phyloP scores from a whole-genome alignment of 2,113 vertebrate species.

The Hippocampus barbouri region DNA sequence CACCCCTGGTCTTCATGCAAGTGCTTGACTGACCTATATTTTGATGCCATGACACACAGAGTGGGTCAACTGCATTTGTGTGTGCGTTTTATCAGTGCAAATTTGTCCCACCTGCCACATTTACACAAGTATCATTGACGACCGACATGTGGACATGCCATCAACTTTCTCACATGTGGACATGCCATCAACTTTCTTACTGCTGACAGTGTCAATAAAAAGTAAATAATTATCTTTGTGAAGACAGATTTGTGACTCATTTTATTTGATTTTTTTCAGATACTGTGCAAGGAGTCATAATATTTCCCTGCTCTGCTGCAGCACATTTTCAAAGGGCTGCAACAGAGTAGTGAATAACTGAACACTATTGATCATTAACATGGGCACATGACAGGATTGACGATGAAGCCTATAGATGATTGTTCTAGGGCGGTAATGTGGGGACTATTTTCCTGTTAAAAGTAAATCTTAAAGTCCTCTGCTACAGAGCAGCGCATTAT shows the following conservation, averaged over 20 bases:
- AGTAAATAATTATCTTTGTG: too few species aligned
- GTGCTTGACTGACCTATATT: slow-evolving; percentile 18
- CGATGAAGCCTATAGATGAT: not conserved
- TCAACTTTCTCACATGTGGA: slow-evolving; percentile 56
- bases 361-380: not conserved
- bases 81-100: slow-evolving; percentile 14
- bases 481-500: too few species aligned
- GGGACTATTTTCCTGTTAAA: not conserved
- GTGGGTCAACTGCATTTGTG: slow-evolving; percentile 2
- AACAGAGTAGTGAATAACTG: not conserved
- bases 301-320: not conserved
- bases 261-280: too few species aligned
- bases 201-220: not conserved
- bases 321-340: not conserved
- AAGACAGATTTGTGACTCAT: not conserved
- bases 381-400: not conserved
- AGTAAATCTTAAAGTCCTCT: not conserved
- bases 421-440: not conserved
- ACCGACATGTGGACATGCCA: slow-evolving; percentile 30
- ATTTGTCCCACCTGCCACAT: slow-evolving; percentile 20
- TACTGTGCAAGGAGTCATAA: not conserved
- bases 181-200: slow-evolving; percentile 46
- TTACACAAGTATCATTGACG: slow-evolving; percentile 40
- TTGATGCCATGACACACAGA: not conserved
- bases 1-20: not conserved